phyloP scores from a whole-genome alignment of 2,888 invertebrate genomes.

The Perithous albicinctus region DNA sequence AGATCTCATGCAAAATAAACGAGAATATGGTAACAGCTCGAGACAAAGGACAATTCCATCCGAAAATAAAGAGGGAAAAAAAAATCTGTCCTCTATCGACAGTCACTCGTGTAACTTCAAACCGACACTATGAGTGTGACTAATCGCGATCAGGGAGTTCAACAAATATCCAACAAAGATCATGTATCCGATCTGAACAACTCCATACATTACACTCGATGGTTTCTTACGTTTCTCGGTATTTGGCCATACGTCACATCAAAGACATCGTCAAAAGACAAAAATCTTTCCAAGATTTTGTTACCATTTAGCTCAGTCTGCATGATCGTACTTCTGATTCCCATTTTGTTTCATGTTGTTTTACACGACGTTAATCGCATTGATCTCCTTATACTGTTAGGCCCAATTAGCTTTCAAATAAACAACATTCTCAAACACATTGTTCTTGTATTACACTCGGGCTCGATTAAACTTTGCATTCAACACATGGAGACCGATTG shows the following conservation, averaged over 20 bases:
- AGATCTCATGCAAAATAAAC: not conserved
- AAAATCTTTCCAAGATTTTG: conserved; percentile 7
- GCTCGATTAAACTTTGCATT: conserved; percentile 43
- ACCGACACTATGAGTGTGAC: not conserved
- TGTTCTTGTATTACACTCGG: conserved; percentile 15
- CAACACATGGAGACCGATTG: conserved; percentile 53
- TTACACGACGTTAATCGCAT: not conserved
- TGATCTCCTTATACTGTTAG: conserved; percentile 4
- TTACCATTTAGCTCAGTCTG: conserved; percentile 10
- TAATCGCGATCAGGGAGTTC: not conserved
- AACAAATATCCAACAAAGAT: conserved; percentile 16
- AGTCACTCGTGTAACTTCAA: not conserved
- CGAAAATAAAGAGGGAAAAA: not conserved
- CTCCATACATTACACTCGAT: conserved; percentile 39
- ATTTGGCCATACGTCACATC: conserved; percentile 49
- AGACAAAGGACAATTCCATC: not conserved
- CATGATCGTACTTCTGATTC: conserved; percentile 30
- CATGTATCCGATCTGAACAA: conserved; percentile 29
- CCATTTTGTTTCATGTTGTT: conserved; percentile 19
- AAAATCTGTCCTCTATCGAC: not conserved
- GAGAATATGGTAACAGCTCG: no score
- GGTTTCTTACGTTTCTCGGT: conserved; percentile 49
- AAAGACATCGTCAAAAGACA: conserved; percentile 18
- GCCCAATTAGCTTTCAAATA: conserved; percentile 34
- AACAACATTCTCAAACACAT: conserved; percentile 38